These are phyloP conservation scores for Sceloporus tristichus DNA, from an alignment of 2,113 vertebrate species.

Conservation along the genomic window DNA sequence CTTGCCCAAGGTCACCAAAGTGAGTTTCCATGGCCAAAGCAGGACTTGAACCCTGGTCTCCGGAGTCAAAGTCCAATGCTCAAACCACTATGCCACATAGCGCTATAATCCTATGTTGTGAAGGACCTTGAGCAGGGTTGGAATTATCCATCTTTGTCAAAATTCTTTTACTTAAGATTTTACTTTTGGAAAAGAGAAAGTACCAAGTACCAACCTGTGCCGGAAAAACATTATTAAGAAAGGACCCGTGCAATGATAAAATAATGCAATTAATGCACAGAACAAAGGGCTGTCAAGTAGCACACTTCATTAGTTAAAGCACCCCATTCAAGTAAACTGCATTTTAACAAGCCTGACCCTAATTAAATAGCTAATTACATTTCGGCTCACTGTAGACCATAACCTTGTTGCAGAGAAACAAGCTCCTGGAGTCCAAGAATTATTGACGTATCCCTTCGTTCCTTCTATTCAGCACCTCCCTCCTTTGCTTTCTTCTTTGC, in stretches of 20 bases:
- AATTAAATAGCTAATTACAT: slow-evolving; percentile 67
- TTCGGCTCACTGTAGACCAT: not conserved
- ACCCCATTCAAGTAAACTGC: slow-evolving; percentile 55
- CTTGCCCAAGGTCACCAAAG: no score
- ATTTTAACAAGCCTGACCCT: slow-evolving; percentile 60
- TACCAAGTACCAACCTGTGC: slow-evolving; percentile 37
- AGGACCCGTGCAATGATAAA: slow-evolving; percentile 31
- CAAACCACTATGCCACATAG: no score
- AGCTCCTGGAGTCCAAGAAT: slow-evolving; percentile 16
- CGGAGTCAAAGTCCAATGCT: no score
- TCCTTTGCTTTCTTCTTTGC: not conserved
- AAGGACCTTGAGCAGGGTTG: not conserved
- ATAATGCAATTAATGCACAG: slow-evolving; percentile 61
- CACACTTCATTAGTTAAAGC: slow-evolving; percentile 52
- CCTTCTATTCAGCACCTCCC: no score
- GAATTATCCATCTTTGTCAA: not conserved
- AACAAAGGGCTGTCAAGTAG: slow-evolving; percentile 51
- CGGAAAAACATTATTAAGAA: slow-evolving; percentile 29
- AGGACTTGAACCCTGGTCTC: no score
- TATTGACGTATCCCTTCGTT: slow-evolving; percentile 19
- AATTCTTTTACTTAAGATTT: no score
- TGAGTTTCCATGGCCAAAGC: no score
- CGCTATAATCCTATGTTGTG: no score
- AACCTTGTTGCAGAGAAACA: slow-evolving; percentile 12
- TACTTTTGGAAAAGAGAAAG: no score